Percentiles rank a stretch among this genome's conserved stretches.
Evolutionary conservation across 2,888 invertebrate species (phyloP).

Genomic region (Thymelicus sylvestris): DNA sequence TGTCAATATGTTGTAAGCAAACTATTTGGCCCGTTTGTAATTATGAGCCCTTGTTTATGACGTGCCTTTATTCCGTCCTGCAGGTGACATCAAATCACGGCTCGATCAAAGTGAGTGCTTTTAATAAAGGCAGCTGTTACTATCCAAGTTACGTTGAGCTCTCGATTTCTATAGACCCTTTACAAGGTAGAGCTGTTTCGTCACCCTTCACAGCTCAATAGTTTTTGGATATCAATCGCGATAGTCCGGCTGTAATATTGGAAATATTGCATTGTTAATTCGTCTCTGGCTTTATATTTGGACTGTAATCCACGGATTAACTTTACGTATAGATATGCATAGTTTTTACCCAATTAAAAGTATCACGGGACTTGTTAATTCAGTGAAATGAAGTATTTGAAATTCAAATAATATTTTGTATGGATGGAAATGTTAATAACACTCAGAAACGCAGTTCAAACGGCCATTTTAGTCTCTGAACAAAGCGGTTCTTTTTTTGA

Average conservation of each 20-base stretch:
- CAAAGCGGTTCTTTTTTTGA: too few relatives aligned
- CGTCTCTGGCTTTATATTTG: slow-evolving; percentile 33
- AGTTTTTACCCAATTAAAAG: too few relatives aligned
- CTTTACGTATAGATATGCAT: not conserved
- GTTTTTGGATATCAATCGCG: slow-evolving; percentile 41
- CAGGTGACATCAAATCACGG: slow-evolving; percentile 75
- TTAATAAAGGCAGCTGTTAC: slow-evolving; percentile 69
- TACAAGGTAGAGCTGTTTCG: slow-evolving; percentile 37
- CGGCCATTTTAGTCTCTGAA: too few relatives aligned
- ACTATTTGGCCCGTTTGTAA: slow-evolving; percentile 62
- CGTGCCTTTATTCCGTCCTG: slow-evolving; percentile 73
- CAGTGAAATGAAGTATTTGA: too few relatives aligned
- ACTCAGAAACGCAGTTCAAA: too few relatives aligned
- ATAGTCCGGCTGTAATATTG: slow-evolving; percentile 48
- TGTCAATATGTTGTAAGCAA: slow-evolving; percentile 68
- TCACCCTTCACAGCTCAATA: slow-evolving; percentile 38
- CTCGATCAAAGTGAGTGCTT: slow-evolving; percentile 79
- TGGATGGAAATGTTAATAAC: too few relatives aligned
- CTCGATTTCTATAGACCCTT: slow-evolving; percentile 36
- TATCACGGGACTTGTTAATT: too few relatives aligned
- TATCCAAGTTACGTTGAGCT: slow-evolving; percentile 39
- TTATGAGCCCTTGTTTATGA: slow-evolving; percentile 65
- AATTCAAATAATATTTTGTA: too few relatives aligned
- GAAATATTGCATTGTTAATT: slow-evolving; percentile 48
- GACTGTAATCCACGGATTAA: slow-evolving; percentile 6